phyloP scores from a whole-genome alignment of 2,113 vertebrate genomes.

The Pelusios castaneus region DNA sequence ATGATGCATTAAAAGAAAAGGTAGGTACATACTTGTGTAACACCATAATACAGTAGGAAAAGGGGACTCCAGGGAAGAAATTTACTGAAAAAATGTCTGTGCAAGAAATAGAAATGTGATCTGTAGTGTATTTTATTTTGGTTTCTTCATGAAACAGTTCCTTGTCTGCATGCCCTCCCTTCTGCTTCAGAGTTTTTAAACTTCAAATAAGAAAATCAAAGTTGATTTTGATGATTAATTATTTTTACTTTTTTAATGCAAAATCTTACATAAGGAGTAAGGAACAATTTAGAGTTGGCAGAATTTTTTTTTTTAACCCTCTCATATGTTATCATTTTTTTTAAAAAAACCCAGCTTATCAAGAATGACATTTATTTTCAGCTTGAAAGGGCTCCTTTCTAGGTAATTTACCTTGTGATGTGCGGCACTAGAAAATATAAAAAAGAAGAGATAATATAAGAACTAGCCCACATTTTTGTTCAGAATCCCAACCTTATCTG shows the following conservation, averaged over 20 bases:
- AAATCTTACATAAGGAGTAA: not conserved
- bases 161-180: not conserved
- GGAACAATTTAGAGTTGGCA: not conserved
- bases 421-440: not conserved
- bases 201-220: not conserved
- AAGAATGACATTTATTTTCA: not conserved
- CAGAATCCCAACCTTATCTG: not conserved
- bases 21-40: constrained; percentile 67
- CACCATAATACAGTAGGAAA: not conserved
- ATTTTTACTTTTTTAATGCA: not conserved
- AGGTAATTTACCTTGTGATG: not conserved
- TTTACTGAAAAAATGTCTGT: not conserved
- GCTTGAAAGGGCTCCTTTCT: not conserved
- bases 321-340: not conserved
- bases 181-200: not conserved
- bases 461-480: not conserved
- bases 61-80: not conserved
- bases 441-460: not conserved
- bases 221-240: not conserved
- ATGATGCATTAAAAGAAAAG: constrained; percentile 67
- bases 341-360: not conserved
- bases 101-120: not conserved
- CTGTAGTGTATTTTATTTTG: not conserved
- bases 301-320: not conserved
- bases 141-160: not conserved